Evolutionary conservation across 2,113 vertebrate species (phyloP), one percentile per base, ranked within the genome.

Genomic region (Aplodontia rufa): DNA sequence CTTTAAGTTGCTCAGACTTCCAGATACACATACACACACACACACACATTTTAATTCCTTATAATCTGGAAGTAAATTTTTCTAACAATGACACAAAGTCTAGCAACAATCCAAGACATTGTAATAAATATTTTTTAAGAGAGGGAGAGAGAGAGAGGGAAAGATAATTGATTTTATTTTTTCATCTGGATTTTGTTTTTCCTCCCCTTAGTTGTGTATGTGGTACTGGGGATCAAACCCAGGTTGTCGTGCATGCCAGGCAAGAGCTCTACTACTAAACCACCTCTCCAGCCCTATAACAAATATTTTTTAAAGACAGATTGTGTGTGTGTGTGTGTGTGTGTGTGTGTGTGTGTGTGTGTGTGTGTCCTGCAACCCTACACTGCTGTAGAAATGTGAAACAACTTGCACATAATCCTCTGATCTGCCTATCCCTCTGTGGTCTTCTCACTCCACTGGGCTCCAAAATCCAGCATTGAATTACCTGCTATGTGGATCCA

Each of bases 111-210:
- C 42, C 60, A 93, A 81, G 37, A 80, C n/a, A n/a, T n/a, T 32
- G 89, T 53, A 79, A 40, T 30, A 22, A 8, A 53, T 12, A 51
- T 60, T 49, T n/a, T 68, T 80, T n/a, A 95, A 93, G n/a, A n/a
- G n/a, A n/a, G n/a, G n/a, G n/a, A n/a, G n/a, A n/a, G n/a, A n/a
- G n/a, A n/a, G n/a, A n/a, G n/a, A n/a, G n/a, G n/a, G n/a, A n/a
- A n/a, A n/a, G n/a, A n/a, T n/a, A n/a, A n/a, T n/a, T n/a, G n/a
- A n/a, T n/a, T n/a, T n/a, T n/a, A n/a, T n/a, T n/a, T n/a, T n/a
- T n/a, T n/a, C n/a, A n/a, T n/a, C n/a, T n/a, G n/a, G n/a, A n/a
- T n/a, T n/a, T n/a, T n/a, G n/a, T n/a, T n/a, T n/a, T n/a, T n/a
- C n/a, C n/a, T n/a, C n/a, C n/a, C n/a, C n/a, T n/a, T n/a, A n/a